These are phyloP conservation scores for Pyrrhosoma nymphula DNA, from an alignment of 2,888 invertebrate genomes.

Conservation along the genomic window DNA sequence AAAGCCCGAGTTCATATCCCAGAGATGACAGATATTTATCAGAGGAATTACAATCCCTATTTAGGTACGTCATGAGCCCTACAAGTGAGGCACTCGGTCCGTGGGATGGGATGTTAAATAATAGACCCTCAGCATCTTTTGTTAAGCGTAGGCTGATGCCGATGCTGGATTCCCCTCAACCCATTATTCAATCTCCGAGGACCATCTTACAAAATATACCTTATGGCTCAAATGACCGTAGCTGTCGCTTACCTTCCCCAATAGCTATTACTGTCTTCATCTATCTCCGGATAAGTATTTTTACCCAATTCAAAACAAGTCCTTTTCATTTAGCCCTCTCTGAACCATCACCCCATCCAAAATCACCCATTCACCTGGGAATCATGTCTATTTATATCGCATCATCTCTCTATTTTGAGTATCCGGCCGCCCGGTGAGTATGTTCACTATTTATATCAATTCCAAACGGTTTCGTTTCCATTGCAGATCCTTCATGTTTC, in stretches of 20 bases:
- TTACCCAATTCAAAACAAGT: background rate
- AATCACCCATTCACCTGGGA: background rate
- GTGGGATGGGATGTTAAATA: background rate
- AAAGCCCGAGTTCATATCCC: too few species aligned
- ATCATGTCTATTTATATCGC: slow-evolving; percentile 24
- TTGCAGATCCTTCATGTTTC: slow-evolving; percentile 39
- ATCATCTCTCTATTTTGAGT: background rate
- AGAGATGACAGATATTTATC: too few species aligned
- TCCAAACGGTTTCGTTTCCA: slow-evolving; percentile 1
- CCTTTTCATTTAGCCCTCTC: too few species aligned
- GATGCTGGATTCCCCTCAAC: background rate
- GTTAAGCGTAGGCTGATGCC: too few species aligned
- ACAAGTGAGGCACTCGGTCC: too few species aligned
- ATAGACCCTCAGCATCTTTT: background rate
- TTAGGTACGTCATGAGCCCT: too few species aligned
- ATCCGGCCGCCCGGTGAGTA: background rate
- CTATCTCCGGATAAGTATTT: background rate
- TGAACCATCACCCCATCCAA: background rate
- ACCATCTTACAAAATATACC: too few species aligned
- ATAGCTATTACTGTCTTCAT: background rate
- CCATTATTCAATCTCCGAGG: too few species aligned
- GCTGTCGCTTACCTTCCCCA: too few species aligned
- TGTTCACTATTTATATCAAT: slow-evolving; percentile 60
- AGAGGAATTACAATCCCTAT: too few species aligned
- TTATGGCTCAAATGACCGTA: background rate